Evolutionary conservation across 2,888 invertebrate genomes (phyloP), one percentile per base, ranked within the genome.

Genomic region (Drosophila histrio): DNA sequence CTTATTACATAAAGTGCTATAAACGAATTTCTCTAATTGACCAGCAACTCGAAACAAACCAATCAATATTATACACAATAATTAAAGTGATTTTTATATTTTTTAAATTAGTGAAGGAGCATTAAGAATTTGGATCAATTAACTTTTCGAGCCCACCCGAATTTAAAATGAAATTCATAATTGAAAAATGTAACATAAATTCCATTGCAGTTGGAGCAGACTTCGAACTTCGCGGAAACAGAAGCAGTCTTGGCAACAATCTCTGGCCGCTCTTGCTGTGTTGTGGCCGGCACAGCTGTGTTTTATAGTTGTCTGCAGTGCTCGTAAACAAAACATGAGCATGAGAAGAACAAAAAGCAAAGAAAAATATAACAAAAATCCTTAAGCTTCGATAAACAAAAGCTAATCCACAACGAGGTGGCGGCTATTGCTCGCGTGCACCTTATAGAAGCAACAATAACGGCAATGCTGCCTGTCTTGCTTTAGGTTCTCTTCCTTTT

Each of bases 281-380:
- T 38, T 19, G 39, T 43, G 56, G 46, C 38, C 43, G 32, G 34
- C 46, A 30, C 75, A 69, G 70, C 70, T 60, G 72, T 60, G 49
- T 75, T 72, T 72, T 75, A 75, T 75, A 73, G 75, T 63, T 63
- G 63, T 58, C 63, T 70, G 72, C 69, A 75, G 58, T 75, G 63
- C 54, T 72, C 72, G 63, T 72, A 72, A 72, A 72, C 75, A 68
- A 68, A 59, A 47, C 36, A 68, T 38, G 53, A 54, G 41, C 39
- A n/a, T n/a, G n/a, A 52, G 41, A 68, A 46, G 38, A 57, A 9
- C 24, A 41, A 13, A 43, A 38, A n/a, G 8, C 24, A 9, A 24
- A 7, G 17, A 24, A 21, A 13, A 30, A 32, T 13, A 38, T n/a
- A 52, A 32, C 13, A 34, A 50, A 49, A 52, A n/a, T 32, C 46